Conservation (phyloP, 2,888 invertebrate species). For the Mantis religiosa region DNA sequence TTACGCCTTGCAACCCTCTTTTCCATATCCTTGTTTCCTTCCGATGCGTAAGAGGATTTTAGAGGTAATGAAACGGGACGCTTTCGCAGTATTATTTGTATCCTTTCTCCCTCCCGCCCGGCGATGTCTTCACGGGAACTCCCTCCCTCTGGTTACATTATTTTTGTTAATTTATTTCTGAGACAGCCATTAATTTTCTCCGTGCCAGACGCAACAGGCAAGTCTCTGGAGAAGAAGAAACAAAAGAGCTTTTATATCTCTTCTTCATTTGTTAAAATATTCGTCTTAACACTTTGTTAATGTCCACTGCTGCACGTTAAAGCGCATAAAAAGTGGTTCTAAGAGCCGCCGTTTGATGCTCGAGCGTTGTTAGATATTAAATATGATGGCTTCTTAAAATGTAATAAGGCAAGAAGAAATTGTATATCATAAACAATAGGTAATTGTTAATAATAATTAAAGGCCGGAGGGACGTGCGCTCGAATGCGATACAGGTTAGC, state of each 20-base stretch:
- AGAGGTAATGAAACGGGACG: conserved; percentile 17
- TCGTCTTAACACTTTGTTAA: background rate
- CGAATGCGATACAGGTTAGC: too few relatives aligned
- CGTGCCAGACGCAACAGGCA: background rate
- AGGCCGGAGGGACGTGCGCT: too few relatives aligned
- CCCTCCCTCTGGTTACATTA: background rate
- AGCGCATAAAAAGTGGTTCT: too few relatives aligned
- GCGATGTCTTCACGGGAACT: background rate
- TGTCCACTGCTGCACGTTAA: too few relatives aligned
- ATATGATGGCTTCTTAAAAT: too few relatives aligned
- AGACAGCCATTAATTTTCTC: background rate
- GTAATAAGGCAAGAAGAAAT: too few relatives aligned
- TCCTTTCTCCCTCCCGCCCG: background rate
- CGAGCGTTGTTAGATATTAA: too few relatives aligned
- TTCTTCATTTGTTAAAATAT: background rate
- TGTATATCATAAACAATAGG: too few relatives aligned
- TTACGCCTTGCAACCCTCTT: background rate
- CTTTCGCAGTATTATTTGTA: conserved; percentile 18
- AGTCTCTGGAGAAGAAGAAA: background rate
- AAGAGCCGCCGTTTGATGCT: too few relatives aligned
- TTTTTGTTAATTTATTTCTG: background rate
- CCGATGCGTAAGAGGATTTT: conserved; percentile 23
- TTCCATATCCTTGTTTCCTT: conserved; percentile 6
- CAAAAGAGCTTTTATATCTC: background rate
- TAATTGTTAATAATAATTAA: too few relatives aligned